These are phyloP conservation scores for Orchesella flavescens DNA, from an alignment of 2,888 invertebrate genomes.

Conservation along the genomic window DNA sequence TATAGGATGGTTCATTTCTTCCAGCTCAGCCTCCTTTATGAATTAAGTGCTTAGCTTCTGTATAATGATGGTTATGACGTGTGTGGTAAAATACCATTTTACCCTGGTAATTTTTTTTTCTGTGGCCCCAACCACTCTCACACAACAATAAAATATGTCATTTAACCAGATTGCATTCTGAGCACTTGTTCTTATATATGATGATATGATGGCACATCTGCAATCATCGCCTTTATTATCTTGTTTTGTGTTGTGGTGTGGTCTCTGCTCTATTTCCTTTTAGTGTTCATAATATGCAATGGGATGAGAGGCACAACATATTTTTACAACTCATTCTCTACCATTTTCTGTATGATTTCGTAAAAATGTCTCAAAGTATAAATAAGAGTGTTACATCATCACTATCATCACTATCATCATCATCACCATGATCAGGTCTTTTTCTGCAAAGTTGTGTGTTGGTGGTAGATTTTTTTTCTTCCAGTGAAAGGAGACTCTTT, in stretches of 20 bases:
- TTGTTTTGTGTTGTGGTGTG: background rate
- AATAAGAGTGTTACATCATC: background rate
- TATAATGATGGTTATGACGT: background rate
- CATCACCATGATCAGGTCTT: slow-evolving; percentile 4
- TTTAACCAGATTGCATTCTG: slow-evolving; percentile 33
- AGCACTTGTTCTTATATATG: slow-evolving; percentile 9
- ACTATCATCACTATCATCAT: background rate
- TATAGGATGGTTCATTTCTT: background rate
- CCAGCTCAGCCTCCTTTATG: background rate
- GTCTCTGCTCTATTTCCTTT: background rate
- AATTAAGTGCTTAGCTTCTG: slow-evolving; percentile 12
- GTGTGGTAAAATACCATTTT: slow-evolving; percentile 11
- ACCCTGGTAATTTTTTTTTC: slow-evolving; percentile 6
- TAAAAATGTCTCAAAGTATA: slow-evolving; percentile 3
- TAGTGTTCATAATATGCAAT: background rate
- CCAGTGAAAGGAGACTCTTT: background rate
- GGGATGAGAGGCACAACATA: background rate
- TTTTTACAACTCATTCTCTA: slow-evolving; percentile 12
- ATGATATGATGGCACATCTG: background rate
- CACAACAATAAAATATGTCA: slow-evolving; percentile 23
- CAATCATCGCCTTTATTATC: slow-evolving; percentile 3
- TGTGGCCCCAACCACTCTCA: background rate
- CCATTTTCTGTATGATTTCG: slow-evolving; percentile 11
- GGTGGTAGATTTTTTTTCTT: background rate
- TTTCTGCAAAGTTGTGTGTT: background rate